phyloP scores from a whole-genome alignment of 2,888 invertebrate genomes.

The Timema cristinae region DNA sequence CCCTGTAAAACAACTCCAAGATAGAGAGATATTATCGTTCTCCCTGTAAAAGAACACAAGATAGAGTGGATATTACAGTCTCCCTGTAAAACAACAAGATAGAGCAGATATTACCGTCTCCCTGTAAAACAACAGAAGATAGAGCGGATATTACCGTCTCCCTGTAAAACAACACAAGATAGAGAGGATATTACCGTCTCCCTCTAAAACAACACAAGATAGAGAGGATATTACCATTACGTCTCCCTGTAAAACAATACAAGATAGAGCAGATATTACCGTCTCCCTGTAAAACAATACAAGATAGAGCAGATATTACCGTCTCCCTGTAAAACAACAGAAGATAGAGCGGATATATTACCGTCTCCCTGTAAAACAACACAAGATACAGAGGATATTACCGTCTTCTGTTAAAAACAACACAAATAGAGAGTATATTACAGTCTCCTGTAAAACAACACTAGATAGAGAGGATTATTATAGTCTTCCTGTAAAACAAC shows the following conservation, averaged over 20 bases:
- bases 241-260: constrained; percentile 64
- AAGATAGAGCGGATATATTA: constrained; percentile 68
- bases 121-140: constrained; percentile 51
- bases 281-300: constrained; percentile 64
- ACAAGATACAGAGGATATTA: constrained; percentile 65
- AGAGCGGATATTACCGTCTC: constrained; percentile 88
- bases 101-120: constrained; percentile 88
- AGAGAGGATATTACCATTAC: constrained; percentile 85
- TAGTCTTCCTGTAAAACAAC: constrained; percentile 73
- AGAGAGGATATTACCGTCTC: constrained; percentile 88
- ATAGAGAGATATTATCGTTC: constrained; percentile 77
- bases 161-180: constrained; percentile 50
- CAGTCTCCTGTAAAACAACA: constrained; percentile 71
- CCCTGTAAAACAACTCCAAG: constrained; percentile 56
- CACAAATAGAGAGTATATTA: constrained; percentile 58
- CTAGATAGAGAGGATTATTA: constrained; percentile 54
- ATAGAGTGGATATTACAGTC: constrained; percentile 83
- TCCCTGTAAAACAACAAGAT: constrained; percentile 55
- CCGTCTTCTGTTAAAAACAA: constrained; percentile 74
- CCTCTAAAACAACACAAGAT: constrained; percentile 50
- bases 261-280: constrained; percentile 74
- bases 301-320: constrained; percentile 74
- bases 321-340: constrained; percentile 66
- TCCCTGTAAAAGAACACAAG: constrained; percentile 56
- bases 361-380: constrained; percentile 73